Base-by-base conservation (phyloP, 1,140 invertebrate species). In the Mylabris phalerata region DNA sequence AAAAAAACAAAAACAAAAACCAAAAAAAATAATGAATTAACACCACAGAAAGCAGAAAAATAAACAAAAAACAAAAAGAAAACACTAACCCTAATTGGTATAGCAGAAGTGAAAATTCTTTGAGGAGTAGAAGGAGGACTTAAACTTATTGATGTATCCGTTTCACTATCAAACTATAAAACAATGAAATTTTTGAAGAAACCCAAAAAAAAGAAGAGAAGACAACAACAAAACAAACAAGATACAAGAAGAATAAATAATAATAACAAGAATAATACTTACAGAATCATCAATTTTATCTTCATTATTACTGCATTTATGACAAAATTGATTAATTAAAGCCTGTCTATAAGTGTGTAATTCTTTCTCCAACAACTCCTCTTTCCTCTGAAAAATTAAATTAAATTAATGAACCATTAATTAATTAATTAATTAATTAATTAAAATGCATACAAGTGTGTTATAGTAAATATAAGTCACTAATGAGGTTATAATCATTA, bases 241-340 rank as follows among this genome's bases (percentile, higher is more conserved):
- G 7, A 32, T 4, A 32, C 4, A 32, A 2, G 4, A 32, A 32
- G 7, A 32, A 32, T 32, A 3, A 7, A 19, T 19, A 19, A 19
- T 19, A 19, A 19, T 1, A 19, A 19, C 3, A 32, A 32, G 0
- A 5, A 32, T n/a, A 45, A 49, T 67, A 77, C 81, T 80, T 71
- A 84, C 82, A 57, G 78, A 78, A 62, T 85, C 83, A 62, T 84
- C 82, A 49, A 77, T 75, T 58, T 76, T 75, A 65, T 82, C 80
- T 9, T 81, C 78, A 43, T 73, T 66, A 55, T 67, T 73, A 60
- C 75, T 75, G 60, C 77, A 80, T 62, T 80, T 79, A 70, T 87
- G 82, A 71, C 84, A 85, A 40, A 85, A 81, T 73, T 89, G 85
- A 63, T 87, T 87, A 59, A 87, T 78, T 38, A 90, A 70, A 43